A percentile compares a stretch with the other conserved stretches of the same genome.
Conservation (phyloP, 2,797 vertebrate genomes). For the Brachymystax lenok region DNA sequence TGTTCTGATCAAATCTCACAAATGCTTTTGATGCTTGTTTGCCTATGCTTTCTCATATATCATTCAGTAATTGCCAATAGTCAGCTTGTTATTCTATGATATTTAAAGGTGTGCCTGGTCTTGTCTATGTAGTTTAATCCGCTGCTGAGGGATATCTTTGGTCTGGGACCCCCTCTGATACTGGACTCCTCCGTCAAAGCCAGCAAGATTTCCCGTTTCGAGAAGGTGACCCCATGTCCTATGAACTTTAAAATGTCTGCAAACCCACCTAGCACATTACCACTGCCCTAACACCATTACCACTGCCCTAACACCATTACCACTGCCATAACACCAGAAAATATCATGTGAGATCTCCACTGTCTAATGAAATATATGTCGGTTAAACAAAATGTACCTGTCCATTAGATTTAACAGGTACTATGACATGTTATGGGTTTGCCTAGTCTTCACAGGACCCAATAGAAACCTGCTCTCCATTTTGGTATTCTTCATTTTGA, state of each 20-base stretch:
- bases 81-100: background rate
- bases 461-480: background rate
- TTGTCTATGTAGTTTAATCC: constrained; percentile 82
- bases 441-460: background rate
- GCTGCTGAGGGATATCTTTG: constrained; percentile 91
- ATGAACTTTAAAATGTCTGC: background rate
- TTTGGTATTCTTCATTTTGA: background rate
- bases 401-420: background rate
- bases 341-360: background rate
- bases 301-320: too few species aligned
- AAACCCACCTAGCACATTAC: background rate
- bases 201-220: constrained; percentile 89
- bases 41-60: background rate
- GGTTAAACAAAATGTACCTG: background rate
- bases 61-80: too few species aligned
- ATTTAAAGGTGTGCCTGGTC: background rate
- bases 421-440: background rate
- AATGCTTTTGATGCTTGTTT: background rate
- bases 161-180: constrained; percentile 86
- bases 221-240: constrained; percentile 80
- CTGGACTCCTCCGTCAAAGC: constrained; percentile 83
- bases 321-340: too few species aligned
- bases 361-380: background rate
- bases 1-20: background rate
- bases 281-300: too few species aligned